Evolutionary conservation across 1,140 invertebrate species (phyloP), one percentile per base, ranked within the genome.

Genomic region (Diorhabda elongata): DNA sequence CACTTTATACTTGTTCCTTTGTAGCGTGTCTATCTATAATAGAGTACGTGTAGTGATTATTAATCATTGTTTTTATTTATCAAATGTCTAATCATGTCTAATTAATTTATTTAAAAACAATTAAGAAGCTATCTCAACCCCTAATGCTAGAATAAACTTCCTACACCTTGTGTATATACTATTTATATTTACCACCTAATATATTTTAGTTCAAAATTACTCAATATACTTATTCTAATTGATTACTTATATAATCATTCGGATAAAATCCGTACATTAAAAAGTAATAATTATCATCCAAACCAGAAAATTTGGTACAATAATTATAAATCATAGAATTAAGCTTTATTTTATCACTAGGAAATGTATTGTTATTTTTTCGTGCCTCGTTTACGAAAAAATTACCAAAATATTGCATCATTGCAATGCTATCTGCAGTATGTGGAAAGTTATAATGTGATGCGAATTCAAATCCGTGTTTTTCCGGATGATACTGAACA

Each of bases 401-500:
- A 75, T 96, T 85, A 47, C 90, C 92, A 78, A 97, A 95, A 84
- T 93, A 94, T 74, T 92, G 89, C 8, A 87, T 83, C 0, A 85
- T 82, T 72, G 80, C 76, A 0, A 92, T 82, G 2, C 92, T 88
- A 42, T 89, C 81, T 0, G 66, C 45, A 0, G 83, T 83, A 73
- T 96, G 93, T 0, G 90, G 85, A 71, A 93, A 84, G 47, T 83
- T 77, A 4, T 74, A 79, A 42, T 82, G 84, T 1, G 72, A 71
- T 1, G 72, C 72, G 87, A 93, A 96, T 81, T 96, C 93, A 74
- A 89, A 97, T 2, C 86, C 77, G 75, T 89, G 91, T 78, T 96
- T 97, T 81, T 98, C 95, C 2, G 95, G 95, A 82, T 98, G 95
- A 79, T 92, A 97, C 78, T 96, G 93, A 0, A 92, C 82, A 2